Conservation (phyloP, 2,888 invertebrate genomes). For the Lasioglossum marginatum region DNA sequence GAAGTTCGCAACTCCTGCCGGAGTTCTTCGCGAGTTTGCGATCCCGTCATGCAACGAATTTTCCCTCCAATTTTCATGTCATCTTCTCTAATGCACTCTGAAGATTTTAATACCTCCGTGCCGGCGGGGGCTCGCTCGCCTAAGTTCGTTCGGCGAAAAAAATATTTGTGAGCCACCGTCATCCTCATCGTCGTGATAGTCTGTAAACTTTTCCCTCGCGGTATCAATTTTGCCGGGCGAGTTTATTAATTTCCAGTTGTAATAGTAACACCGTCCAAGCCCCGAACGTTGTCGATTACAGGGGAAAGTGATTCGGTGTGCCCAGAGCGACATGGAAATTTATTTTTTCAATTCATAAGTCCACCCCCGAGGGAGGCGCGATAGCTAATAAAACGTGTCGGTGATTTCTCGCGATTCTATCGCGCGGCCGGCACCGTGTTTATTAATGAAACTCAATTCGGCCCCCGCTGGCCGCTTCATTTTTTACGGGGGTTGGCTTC, state of each 20-base stretch:
- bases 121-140: background rate
- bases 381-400: slow-evolving; percentile 24
- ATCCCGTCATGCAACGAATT: background rate
- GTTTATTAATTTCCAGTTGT: background rate
- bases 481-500: background rate
- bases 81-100: background rate
- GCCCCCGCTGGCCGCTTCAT: background rate
- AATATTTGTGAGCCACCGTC: background rate
- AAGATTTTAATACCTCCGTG: slow-evolving; percentile 4
- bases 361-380: background rate
- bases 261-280: background rate
- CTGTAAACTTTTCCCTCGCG: background rate
- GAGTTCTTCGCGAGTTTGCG: slow-evolving; percentile 13
- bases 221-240: background rate
- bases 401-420: slow-evolving; percentile 24
- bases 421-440: slow-evolving; percentile 2
- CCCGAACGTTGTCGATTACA: background rate
- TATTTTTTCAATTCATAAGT: slow-evolving; percentile 3
- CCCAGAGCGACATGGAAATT: background rate
- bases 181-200: background rate
- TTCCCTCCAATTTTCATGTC: background rate
- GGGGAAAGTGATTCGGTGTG: background rate
- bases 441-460: slow-evolving; percentile 36
- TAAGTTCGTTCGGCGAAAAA: background rate
- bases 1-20: background rate